Conservation (phyloP, 2,888 invertebrate species). For the Tachina fera region DNA sequence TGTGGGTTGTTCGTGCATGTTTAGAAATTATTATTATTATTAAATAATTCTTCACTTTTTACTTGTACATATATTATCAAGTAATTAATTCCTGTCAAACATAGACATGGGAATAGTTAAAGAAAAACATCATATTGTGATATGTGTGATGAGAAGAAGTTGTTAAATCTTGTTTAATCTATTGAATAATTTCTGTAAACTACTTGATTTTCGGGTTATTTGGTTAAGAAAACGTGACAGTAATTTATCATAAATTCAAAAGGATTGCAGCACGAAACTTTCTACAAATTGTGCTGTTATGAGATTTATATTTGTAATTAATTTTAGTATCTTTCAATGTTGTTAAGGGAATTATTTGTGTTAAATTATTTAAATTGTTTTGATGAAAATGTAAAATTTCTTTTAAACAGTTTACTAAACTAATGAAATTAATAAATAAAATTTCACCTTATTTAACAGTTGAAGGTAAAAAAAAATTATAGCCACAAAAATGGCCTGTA, state of each 20-base stretch:
- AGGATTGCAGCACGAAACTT: not conserved
- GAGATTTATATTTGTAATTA: too few relatives aligned
- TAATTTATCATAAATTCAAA: conserved; percentile 9
- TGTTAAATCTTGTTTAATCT: conserved; percentile 41
- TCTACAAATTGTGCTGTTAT: too few relatives aligned
- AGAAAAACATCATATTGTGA: conserved; percentile 12
- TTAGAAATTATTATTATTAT: conserved; percentile 65
- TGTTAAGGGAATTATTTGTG: too few relatives aligned
- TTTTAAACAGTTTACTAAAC: not conserved
- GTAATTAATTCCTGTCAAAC: conserved; percentile 66
- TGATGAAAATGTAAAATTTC: too few relatives aligned
- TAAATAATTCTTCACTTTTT: conserved; percentile 57
- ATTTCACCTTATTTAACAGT: not conserved
- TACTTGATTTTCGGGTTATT: conserved; percentile 1
- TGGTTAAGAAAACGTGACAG: conserved; percentile 9
- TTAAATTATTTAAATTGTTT: too few relatives aligned
- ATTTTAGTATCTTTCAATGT: too few relatives aligned
- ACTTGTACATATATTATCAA: conserved; percentile 48
- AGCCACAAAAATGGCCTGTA: conserved; percentile 17
- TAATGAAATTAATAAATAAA: not conserved
- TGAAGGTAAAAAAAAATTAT: not conserved
- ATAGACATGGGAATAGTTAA: conserved; percentile 67
- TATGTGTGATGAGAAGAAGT: conserved; percentile 9
- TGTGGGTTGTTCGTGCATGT: conserved; percentile 50
- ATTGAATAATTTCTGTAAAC: not conserved